Evolutionary conservation across 2,888 invertebrate species (phyloP).

Genomic region (Uropetala carovei): DNA sequence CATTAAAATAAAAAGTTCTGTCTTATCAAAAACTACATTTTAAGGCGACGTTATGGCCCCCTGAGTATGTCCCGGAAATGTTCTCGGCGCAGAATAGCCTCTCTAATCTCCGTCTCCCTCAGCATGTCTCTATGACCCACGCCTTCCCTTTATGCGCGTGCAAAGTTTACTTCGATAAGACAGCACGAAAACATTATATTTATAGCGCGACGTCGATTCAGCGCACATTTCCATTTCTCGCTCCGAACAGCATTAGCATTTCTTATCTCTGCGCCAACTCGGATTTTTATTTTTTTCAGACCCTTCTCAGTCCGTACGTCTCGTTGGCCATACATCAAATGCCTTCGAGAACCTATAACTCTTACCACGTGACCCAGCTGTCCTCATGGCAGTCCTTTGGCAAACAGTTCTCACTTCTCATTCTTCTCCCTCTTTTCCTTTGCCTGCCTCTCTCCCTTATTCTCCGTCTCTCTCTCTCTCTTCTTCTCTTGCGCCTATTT

Average conservation of each 20-base stretch:
- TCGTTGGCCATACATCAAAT: background rate
- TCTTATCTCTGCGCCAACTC: background rate
- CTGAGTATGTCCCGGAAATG: conserved; percentile 1
- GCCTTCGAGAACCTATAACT: background rate
- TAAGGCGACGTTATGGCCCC: background rate
- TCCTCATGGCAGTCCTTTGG: background rate
- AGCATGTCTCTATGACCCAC: background rate
- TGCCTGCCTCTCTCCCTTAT: background rate
- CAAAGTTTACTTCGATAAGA: conserved; percentile 3
- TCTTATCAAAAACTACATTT: background rate
- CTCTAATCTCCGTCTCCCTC: background rate
- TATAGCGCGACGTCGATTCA: conserved; percentile 31
- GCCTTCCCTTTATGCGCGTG: conserved; percentile 25
- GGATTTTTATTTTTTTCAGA: background rate
- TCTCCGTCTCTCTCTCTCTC: background rate
- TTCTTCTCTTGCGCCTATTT: conserved; percentile 18
- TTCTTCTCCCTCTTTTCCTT: background rate
- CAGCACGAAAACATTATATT: conserved; percentile 23
- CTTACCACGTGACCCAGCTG: background rate
- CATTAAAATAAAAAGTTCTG: background rate
- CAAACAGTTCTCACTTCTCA: background rate
- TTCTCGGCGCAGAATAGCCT: background rate
- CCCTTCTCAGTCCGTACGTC: background rate
- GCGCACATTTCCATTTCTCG: background rate
- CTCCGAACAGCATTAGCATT: background rate